Base-by-base conservation (phyloP, 2,888 invertebrate genomes). In the Yponomeuta malinellus region DNA sequence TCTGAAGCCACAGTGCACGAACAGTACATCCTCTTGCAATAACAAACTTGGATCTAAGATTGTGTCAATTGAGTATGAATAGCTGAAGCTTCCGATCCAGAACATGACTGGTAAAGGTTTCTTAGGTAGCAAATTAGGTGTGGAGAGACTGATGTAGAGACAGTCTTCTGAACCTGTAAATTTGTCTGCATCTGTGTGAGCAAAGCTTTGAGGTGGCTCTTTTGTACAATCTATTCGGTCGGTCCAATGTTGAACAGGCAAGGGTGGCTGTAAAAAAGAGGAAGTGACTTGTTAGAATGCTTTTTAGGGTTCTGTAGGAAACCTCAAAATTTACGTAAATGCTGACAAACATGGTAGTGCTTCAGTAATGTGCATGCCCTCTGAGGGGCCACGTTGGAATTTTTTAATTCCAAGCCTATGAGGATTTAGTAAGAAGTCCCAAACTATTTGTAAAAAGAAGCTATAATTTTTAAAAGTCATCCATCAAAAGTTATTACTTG, bases 71-170 rank as follows among this genome's bases (percentile, higher is more conserved):
- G 79, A 79, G 67, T 74, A 75, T 43, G 80, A 71, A 76, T 85
- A 93, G 43, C 78, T 80, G 73, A 79, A 90, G 69, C 88, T 72
- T n/a, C 92, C 91, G 70, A 93, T 86, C 88, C 90, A 93, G 73
- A 93, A 90, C 90, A 93, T 90, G 2, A 93, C 93, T 43, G 93
- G 92, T 75, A 88, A 76, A 23, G 78, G 84, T 74, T 89, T 81
- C 0, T 81, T 77, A 6, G 87, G 82, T 63, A 81, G 78, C 10
- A 87, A 74, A 72, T 78, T 83, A 73, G 87, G 86, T 52, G 87
- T 84, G 48, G 81, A 81, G 15, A 93, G 77, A 75, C 91, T 88
- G 63, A 93, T 78, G 72, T 89, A 90, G 0, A 93, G 83, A 74
- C 92, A 92, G 75, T 93, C 92, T 81, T 93, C 93, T 48, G 86